A percentile compares a stretch with the other conserved stretches of the same genome.
Evolutionary conservation across 2,797 vertebrate species (phyloP).

Genomic region (Miichthys miiuy): DNA sequence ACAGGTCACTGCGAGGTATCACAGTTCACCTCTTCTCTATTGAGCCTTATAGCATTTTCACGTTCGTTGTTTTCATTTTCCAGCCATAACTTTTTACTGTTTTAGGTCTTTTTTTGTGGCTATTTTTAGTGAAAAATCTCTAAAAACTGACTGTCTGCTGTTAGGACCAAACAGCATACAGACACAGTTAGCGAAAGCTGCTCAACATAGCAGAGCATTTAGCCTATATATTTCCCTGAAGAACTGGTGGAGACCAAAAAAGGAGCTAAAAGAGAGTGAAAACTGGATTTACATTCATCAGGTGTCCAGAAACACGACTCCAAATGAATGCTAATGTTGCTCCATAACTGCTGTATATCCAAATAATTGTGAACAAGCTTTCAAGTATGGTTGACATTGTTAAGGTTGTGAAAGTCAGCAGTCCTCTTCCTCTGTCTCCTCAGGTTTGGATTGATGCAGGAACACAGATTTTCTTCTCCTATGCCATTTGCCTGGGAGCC

Average conservation of each 20-base stretch:
- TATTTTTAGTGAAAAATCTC: neutral
- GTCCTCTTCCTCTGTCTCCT: conserved; percentile 22
- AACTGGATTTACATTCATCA: neutral
- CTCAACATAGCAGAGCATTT: neutral
- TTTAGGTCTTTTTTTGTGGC: neutral
- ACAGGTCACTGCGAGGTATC: neutral
- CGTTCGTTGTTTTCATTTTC: neutral
- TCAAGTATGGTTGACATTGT: too few species aligned
- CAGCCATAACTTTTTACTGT: neutral
- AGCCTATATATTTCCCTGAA: neutral
- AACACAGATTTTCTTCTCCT: conserved; percentile 99
- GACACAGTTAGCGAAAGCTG: neutral
- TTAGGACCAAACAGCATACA: neutral
- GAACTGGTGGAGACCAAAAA: neutral
- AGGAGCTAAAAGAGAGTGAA: neutral
- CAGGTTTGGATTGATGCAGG: conserved; percentile 99
- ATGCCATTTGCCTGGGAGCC: conserved; percentile 98
- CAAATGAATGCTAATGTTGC: neutral
- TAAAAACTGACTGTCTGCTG: neutral
- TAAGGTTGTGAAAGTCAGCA: neutral
- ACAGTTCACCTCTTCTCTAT: neutral
- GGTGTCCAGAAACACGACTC: neutral
- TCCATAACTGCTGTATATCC: neutral
- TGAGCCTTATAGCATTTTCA: neutral
- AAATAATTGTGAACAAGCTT: too few species aligned